phyloP scores from a whole-genome alignment of 2,888 invertebrate species.

The Ophraella communa region DNA sequence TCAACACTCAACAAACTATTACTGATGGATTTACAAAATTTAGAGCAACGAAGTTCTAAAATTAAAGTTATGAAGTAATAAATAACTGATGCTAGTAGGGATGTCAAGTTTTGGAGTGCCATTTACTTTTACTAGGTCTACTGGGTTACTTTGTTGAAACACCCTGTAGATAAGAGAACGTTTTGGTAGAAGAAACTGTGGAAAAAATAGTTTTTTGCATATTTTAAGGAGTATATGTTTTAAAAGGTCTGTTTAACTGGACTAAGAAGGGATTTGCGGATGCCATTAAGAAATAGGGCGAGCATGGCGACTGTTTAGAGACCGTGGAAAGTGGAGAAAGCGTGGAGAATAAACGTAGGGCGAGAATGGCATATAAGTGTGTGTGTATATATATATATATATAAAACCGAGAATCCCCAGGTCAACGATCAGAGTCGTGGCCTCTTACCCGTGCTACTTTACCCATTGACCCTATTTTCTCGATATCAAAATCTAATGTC shows the following conservation, averaged over 20 bases:
- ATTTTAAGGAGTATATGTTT: too few species aligned
- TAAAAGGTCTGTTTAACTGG: constrained; percentile 5
- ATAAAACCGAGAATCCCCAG: constrained; percentile 56
- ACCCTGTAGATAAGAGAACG: too few species aligned
- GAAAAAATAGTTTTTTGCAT: too few species aligned
- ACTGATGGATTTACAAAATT: too few species aligned
- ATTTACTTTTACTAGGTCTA: too few species aligned
- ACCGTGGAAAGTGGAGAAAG: constrained; percentile 10
- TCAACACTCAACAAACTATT: too few species aligned
- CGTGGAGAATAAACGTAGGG: constrained; percentile 40
- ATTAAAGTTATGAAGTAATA: too few species aligned
- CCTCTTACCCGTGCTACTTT: constrained; percentile 51
- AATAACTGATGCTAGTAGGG: too few species aligned
- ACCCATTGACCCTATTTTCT: constrained; percentile 55
- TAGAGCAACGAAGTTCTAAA: too few species aligned
- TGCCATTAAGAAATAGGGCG: constrained; percentile 12
- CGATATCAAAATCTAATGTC: constrained; percentile 44
- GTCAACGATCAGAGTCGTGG: constrained; percentile 59
- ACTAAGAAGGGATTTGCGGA: constrained; percentile 16
- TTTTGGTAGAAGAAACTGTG: too few species aligned
- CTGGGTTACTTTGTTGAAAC: too few species aligned
- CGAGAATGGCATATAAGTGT: constrained; percentile 47
- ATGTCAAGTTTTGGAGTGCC: too few species aligned
- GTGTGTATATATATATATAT: constrained; percentile 37
- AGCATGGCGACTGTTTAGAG: constrained; percentile 9